Evolutionary conservation across 2,113 vertebrate species (phyloP).

Genomic region (Phocoena sinus): DNA sequence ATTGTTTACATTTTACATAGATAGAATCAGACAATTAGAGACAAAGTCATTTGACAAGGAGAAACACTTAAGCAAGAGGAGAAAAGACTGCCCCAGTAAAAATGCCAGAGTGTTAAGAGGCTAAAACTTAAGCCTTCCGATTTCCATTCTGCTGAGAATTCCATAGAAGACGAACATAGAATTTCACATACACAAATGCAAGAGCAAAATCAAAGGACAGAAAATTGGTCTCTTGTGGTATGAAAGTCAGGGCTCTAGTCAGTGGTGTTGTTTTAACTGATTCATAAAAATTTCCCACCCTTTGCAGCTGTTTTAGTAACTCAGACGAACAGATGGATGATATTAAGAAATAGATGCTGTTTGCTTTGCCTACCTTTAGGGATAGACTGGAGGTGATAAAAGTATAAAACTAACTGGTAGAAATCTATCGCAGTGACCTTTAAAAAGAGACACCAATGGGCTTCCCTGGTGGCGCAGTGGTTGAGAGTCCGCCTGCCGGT

Average conservation of each 20-base stretch:
- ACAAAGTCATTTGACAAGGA: neutral
- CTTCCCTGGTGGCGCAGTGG: no score
- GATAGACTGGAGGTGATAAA: neutral
- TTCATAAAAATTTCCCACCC: neutral
- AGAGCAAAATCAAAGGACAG: neutral
- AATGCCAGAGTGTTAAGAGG: neutral
- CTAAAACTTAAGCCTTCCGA: neutral
- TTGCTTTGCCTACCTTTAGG: neutral
- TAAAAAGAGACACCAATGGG: neutral
- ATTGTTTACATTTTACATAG: neutral
- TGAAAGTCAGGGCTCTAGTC: neutral
- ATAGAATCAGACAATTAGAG: neutral
- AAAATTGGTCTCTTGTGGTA: neutral
- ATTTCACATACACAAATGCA: neutral
- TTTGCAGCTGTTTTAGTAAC: neutral
- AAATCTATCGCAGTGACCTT: neutral
- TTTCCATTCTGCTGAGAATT: neutral
- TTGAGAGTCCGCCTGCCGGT: no score
- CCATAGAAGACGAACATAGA: neutral
- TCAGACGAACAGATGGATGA: neutral
- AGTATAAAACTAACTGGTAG: neutral
- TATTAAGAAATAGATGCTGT: neutral
- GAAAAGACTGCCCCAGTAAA: neutral
- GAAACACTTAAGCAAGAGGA: neutral
- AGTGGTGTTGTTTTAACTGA: neutral